These are phyloP conservation scores for Eupithecia dodoneata DNA, from an alignment of 2,888 invertebrate species.

Conservation along the genomic window DNA sequence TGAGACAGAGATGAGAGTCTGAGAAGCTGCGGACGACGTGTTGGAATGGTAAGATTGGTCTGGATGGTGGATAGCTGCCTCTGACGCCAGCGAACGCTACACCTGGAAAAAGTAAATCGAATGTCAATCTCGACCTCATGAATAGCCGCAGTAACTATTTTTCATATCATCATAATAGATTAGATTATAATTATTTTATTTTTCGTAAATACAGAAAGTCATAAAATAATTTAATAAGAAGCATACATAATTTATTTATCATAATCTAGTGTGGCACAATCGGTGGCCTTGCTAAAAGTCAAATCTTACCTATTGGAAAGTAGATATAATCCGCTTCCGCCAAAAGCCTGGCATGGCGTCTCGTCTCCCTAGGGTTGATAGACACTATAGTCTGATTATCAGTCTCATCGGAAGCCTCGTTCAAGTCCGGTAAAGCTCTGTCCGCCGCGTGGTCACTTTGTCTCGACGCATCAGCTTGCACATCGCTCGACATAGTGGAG, in stretches of 20 bases:
- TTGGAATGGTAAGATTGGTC: constrained; percentile 88
- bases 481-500: constrained; percentile 93
- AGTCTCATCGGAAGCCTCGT: constrained; percentile 89
- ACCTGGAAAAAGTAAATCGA: constrained; percentile 50
- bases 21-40: constrained; percentile 90
- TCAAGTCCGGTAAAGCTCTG: constrained; percentile 87
- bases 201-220: no score
- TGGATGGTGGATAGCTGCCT: constrained; percentile 89
- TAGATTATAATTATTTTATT: no score
- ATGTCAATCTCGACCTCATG: neutral
- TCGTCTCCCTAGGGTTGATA: constrained; percentile 77
- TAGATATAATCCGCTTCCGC: constrained; percentile 87
- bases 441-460: constrained; percentile 84
- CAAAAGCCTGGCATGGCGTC: constrained; percentile 83
- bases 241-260: neutral
- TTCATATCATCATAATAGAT: neutral
- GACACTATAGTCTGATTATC: constrained; percentile 85
- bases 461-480: constrained; percentile 88
- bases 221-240: no score
- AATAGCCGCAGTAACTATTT: neutral
- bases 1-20: constrained; percentile 89
- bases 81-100: constrained; percentile 86
- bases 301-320: constrained; percentile 82
- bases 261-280: neutral
- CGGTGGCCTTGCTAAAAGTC: neutral